Conservation (phyloP, 2,888 invertebrate genomes). For the Pomacea canaliculata region DNA sequence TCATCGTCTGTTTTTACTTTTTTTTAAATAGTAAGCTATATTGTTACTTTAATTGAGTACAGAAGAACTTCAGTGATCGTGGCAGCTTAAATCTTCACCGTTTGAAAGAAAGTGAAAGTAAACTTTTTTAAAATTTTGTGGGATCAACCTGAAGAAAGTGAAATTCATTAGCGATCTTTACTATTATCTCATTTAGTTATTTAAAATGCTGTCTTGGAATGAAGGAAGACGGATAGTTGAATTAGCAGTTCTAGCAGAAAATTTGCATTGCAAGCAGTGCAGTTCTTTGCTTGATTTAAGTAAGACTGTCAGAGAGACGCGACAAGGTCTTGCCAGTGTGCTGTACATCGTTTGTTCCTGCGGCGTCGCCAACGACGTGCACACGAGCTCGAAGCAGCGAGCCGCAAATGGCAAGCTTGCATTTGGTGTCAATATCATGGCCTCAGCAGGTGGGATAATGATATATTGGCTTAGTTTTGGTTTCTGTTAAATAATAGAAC, state of each 20-base stretch:
- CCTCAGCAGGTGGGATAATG: conserved; percentile 7
- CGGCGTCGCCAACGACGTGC: conserved; percentile 12
- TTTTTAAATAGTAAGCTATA: too few relatives aligned
- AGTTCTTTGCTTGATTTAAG: conserved; percentile 12
- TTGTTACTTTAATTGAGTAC: too few relatives aligned
- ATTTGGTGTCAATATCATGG: conserved; percentile 4
- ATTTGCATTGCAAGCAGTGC: conserved; percentile 18
- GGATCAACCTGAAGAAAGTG: too few relatives aligned
- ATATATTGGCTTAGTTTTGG: too few relatives aligned
- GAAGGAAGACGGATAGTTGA: conserved; percentile 11
- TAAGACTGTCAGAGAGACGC: conserved; percentile 1
- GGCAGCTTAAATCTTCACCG: too few relatives aligned
- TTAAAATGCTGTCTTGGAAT: neutral
- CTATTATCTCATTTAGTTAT: too few relatives aligned
- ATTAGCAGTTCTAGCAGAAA: conserved; percentile 10
- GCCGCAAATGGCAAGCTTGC: neutral
- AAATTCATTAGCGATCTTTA: too few relatives aligned
- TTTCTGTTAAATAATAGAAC: too few relatives aligned
- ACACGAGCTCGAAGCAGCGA: neutral
- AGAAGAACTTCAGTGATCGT: too few relatives aligned
- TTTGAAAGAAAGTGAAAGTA: too few relatives aligned
- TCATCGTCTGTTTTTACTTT: too few relatives aligned
- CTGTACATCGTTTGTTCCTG: conserved; percentile 6
- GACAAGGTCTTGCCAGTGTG: conserved; percentile 14
- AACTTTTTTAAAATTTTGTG: too few relatives aligned